Conservation (phyloP, 2,113 vertebrate species). For the Felis chaus region DNA sequence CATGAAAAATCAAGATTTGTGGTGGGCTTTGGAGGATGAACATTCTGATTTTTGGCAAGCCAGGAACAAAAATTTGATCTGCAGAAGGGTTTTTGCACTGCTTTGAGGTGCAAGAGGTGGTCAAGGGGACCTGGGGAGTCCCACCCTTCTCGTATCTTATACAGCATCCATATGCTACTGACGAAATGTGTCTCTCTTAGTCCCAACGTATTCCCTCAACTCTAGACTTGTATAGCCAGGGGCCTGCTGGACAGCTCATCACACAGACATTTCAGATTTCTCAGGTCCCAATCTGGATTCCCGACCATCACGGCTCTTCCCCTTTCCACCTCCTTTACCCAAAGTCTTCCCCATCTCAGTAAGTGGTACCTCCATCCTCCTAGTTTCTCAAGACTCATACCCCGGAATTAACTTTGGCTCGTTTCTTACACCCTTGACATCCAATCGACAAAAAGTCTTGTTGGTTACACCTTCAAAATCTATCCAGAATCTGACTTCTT, state of each 20-base stretch:
- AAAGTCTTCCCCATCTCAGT: not conserved
- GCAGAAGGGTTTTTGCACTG: not conserved
- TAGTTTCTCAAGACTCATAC: not conserved
- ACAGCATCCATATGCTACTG: too few relatives aligned
- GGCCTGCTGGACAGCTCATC: not conserved
- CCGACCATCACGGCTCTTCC: not conserved
- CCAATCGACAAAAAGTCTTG: not conserved
- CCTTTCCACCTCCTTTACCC: not conserved
- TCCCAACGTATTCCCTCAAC: not conserved
- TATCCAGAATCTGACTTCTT: not conserved
- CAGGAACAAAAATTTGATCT: slow-evolving; percentile 6
- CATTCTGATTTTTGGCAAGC: slow-evolving; percentile 35
- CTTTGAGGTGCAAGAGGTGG: not conserved
- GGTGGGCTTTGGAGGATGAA: slow-evolving; percentile 26
- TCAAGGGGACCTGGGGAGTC: not conserved
- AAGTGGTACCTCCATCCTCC: not conserved
- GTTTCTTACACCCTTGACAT: not conserved
- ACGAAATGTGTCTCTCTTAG: not conserved
- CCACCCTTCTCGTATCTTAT: not conserved
- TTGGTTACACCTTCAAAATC: not conserved
- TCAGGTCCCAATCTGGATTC: not conserved
- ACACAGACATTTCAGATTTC: not conserved
- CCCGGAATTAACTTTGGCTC: not conserved
- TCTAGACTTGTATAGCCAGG: not conserved
- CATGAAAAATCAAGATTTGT: slow-evolving; percentile 66